Percentiles rank a stretch among this genome's conserved stretches.
These are phyloP conservation scores for Rhegmatorhina hoffmannsi DNA, from an alignment of 2,113 vertebrate genomes.

Conservation along the genomic window DNA sequence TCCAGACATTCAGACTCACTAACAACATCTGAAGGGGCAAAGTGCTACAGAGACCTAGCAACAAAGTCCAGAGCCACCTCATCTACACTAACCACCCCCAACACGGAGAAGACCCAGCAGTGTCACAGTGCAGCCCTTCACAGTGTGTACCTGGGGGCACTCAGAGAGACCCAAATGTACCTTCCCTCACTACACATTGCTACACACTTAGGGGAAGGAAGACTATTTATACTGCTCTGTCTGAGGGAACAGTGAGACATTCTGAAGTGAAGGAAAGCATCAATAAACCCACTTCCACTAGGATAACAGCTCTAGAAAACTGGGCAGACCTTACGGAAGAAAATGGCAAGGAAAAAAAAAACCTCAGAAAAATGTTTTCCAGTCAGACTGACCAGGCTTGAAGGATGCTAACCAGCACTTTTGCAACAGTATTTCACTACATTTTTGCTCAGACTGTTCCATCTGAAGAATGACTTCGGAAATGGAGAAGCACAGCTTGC, in stretches of 20 bases:
- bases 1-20: not conserved
- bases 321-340: not conserved
- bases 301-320: not conserved
- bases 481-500: slow-evolving; percentile 28
- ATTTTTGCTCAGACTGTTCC: not conserved
- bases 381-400: not conserved
- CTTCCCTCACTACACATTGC: not conserved
- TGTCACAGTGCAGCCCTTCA: not conserved
- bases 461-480: not conserved
- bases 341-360: not conserved
- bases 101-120: not conserved
- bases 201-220: not conserved
- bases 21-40: not conserved
- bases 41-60: not conserved
- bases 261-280: not conserved
- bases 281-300: not conserved
- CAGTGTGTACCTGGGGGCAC: fast-evolving
- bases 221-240: not conserved
- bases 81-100: not conserved
- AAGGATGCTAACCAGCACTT: not conserved
- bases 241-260: not conserved
- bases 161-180: not conserved
- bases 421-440: not conserved
- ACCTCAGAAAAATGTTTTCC: not conserved
- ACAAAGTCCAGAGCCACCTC: not conserved